Percentiles rank a stretch among this genome's conserved stretches.
Conservation (phyloP, 2,797 vertebrate genomes). For the Danio kyathit region DNA sequence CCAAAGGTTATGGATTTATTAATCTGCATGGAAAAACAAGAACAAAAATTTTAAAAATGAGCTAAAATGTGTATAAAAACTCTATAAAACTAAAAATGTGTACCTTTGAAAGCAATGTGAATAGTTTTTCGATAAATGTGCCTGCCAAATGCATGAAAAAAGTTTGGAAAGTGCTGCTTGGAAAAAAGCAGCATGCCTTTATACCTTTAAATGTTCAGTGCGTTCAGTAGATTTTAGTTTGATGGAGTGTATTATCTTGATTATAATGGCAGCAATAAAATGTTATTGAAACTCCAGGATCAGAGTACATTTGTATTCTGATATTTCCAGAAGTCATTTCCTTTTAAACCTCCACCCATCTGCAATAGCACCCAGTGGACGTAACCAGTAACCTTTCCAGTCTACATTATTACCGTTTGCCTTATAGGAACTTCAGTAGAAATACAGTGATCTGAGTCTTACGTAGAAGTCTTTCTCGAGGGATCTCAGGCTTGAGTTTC, state of each 20-base stretch:
- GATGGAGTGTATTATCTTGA: too few species aligned
- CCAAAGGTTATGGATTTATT: too few species aligned
- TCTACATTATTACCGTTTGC: conserved; percentile 5
- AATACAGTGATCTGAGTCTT: conserved; percentile 32
- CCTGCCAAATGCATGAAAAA: too few species aligned
- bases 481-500: conserved; percentile 74
- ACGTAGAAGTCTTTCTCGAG: conserved; percentile 51
- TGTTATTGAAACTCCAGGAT: conserved; percentile 2
- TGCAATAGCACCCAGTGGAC: conserved; percentile 27
- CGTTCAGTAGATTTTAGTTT: neutral
- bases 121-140: too few species aligned
- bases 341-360: conserved; percentile 40
- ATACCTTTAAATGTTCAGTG: neutral
- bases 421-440: conserved; percentile 14
- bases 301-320: conserved; percentile 21
- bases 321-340: conserved; percentile 31
- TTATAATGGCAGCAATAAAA: neutral
- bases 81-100: too few species aligned
- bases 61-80: too few species aligned
- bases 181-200: neutral
- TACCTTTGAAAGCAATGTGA: too few species aligned
- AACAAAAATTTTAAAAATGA: too few species aligned
- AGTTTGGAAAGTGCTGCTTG: neutral
- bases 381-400: conserved; percentile 39
- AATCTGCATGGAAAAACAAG: too few species aligned